These are phyloP conservation scores for Scaptomyza cyrtandrae DNA, from an alignment of 2,888 invertebrate species.

Conservation along the genomic window DNA sequence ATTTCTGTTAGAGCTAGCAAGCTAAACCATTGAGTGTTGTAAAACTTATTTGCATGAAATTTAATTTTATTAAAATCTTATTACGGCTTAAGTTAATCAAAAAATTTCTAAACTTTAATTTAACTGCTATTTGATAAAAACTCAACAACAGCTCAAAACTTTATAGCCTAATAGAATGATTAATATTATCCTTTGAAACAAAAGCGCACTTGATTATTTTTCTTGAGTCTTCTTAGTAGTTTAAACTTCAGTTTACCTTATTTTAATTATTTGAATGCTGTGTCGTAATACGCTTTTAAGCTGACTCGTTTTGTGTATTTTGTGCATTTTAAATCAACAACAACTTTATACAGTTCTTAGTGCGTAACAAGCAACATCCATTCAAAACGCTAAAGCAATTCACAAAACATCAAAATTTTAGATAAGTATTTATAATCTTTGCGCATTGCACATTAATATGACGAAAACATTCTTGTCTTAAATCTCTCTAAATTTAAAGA, in stretches of 20 bases:
- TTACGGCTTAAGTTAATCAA: slow-evolving; percentile 1
- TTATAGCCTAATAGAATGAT: background rate
- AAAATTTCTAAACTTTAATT: background rate
- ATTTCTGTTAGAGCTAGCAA: background rate
- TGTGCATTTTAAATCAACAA: too few species aligned
- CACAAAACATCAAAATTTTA: background rate
- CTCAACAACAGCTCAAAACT: background rate
- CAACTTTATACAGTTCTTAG: too few species aligned
- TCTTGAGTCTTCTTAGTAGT: too few species aligned
- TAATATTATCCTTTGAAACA: background rate
- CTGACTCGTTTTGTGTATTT: too few species aligned
- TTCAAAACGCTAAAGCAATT: background rate
- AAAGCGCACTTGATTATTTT: background rate
- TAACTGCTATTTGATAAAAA: background rate
- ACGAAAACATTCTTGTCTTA: background rate
- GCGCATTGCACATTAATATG: background rate
- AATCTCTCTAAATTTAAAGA: background rate
- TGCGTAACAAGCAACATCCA: too few species aligned
- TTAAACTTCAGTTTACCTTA: too few species aligned
- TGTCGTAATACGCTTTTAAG: too few species aligned
- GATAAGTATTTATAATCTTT: background rate
- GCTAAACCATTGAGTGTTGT: background rate
- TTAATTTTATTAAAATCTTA: background rate
- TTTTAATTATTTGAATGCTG: too few species aligned
- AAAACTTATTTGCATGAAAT: background rate